Evolutionary conservation across 2,113 vertebrate genomes (phyloP), one percentile per base, ranked within the genome.

Genomic region (Calidris pugnax): DNA sequence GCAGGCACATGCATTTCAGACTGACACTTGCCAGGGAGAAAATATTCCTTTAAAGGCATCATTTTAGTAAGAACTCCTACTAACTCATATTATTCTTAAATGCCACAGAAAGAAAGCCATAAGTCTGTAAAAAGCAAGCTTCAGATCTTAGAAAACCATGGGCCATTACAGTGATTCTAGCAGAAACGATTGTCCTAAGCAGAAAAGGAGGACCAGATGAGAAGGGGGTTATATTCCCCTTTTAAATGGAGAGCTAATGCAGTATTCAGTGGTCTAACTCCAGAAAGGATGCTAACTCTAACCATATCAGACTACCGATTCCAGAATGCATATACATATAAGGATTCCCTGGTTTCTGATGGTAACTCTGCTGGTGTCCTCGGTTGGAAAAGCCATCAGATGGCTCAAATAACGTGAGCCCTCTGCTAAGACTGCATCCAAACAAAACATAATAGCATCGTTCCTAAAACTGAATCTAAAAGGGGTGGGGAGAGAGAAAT

Each of bases 401-500:
- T 6, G 10, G 24, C 71, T 67, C 2, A 2, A 21, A 33, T 35
- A 74, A 77, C 0, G 1, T 7, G 6, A 79, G 32, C 5, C 12
- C 33, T 32, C 30, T 51, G 45, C 35, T 32, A 50, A 78, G 35
- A 24, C 6, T 35, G 41, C 24, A 33, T 67, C 56, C 15, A 74
- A 87, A 35, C 24, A 57, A 41, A 87, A 30, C 9, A 23, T 3
- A 60, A 24, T 4, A 64, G n/a, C 72, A 57, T 13, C 0, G 0
- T 30, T 81, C 33, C 26, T 16, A 72, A 43, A 20, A 43, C 12
- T 12, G 53, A 53, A 39, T 47, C 22, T 16, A 32, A 84, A 28
- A 37, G 4, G 1, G 4, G 17, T 7, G 6, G 4, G 2, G 6
- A 4, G 3, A 2, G 22, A 21, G 10, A 14, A 32, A 47, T 11